Conservation (phyloP, 2,888 invertebrate genomes). For the Brachypterus glaber region DNA sequence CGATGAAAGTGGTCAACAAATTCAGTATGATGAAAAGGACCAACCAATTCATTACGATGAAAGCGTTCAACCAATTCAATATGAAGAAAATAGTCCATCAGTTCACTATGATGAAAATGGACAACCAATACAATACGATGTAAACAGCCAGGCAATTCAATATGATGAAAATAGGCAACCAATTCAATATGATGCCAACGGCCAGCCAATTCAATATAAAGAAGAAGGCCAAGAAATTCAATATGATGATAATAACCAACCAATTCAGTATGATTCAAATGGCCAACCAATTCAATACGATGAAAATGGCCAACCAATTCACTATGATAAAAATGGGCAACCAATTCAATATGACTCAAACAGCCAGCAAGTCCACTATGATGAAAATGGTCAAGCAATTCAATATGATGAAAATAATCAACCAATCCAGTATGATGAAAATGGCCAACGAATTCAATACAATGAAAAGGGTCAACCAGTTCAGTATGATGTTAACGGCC, state of each 20-base stretch:
- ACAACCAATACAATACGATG: conserved; percentile 16
- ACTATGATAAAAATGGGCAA: background rate
- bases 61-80: conserved; percentile 18
- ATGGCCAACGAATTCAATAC: conserved; percentile 17
- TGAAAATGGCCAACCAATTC: conserved; percentile 22
- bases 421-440: conserved; percentile 20
- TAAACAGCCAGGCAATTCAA: conserved; percentile 4
- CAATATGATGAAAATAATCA: conserved; percentile 24
- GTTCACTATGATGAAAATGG: conserved; percentile 16
- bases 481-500: background rate
- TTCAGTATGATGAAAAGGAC: conserved; percentile 17
- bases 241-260: conserved; percentile 15
- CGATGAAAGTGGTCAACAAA: conserved; percentile 17
- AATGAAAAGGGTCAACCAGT: conserved; percentile 16
- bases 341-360: background rate
- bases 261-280: conserved; percentile 25
- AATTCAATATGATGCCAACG: conserved; percentile 16
- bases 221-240: conserved; percentile 12
- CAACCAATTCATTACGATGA: conserved; percentile 20
- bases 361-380: background rate
- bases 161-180: conserved; percentile 17
- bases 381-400: background rate
- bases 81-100: conserved; percentile 12
- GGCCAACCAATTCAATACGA: conserved; percentile 24
- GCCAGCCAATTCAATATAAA: conserved; percentile 15